phyloP scores from a whole-genome alignment of 1,140 invertebrate genomes.

The Apis florea region DNA sequence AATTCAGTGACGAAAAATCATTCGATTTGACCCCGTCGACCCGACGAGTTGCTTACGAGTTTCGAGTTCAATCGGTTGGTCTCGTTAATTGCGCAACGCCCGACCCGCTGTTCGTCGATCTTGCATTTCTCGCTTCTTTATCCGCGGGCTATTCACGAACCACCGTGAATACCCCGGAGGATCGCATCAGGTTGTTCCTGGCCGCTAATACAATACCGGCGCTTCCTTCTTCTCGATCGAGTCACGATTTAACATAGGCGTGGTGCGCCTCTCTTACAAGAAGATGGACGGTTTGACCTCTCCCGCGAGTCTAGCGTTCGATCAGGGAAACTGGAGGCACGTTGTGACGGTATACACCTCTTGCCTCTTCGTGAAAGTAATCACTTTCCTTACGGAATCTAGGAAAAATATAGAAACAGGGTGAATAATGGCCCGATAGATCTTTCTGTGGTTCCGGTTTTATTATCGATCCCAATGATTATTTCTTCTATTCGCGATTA shows the following conservation, averaged over 20 bases:
- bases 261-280: conserved; percentile 63
- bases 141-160: conserved; percentile 61
- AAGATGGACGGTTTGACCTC: conserved; percentile 72
- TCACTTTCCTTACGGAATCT: neutral
- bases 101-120: conserved; percentile 57
- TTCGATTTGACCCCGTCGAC: conserved; percentile 51
- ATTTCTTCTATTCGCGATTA: neutral
- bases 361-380: conserved; percentile 3
- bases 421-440: neutral
- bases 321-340: conserved; percentile 29
- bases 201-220: conserved; percentile 60
- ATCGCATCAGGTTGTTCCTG: conserved; percentile 59
- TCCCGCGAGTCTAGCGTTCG: conserved; percentile 54
- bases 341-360: neutral
- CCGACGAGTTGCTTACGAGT: neutral
- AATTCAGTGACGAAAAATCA: conserved; percentile 45
- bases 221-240: conserved; percentile 65
- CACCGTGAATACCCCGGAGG: conserved; percentile 53
- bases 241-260: conserved; percentile 75
- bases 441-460: neutral
- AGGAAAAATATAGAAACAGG: no score
- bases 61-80: conserved; percentile 48
- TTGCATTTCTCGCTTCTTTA: conserved; percentile 47
- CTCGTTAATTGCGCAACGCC: conserved; percentile 62
- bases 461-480: neutral